These are phyloP conservation scores for Micoletzkya japonica DNA, from an alignment of 2,888 invertebrate species.

Conservation along the genomic window DNA sequence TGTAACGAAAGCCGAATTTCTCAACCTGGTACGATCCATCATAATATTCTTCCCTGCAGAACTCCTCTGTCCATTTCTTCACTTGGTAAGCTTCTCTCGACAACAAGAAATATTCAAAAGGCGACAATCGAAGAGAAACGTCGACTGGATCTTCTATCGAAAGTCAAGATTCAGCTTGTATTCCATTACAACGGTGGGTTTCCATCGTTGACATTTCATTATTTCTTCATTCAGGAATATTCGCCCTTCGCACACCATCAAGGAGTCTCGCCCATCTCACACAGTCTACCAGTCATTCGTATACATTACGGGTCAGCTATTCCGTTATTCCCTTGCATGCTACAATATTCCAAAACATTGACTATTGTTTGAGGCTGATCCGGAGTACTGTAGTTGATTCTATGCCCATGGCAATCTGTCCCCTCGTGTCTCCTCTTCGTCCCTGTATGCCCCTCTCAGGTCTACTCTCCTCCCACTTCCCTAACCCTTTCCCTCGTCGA, in stretches of 20 bases:
- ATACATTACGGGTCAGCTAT: no score
- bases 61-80: conserved; percentile 21
- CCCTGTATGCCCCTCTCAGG: background rate
- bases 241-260: conserved; percentile 17
- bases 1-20: background rate
- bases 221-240: background rate
- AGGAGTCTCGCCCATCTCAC: conserved; percentile 1
- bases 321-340: no score
- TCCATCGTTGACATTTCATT: background rate
- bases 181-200: conserved; percentile 18
- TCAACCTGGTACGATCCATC: background rate
- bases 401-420: no score
- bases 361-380: no score
- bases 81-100: background rate
- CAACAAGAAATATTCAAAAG: conserved; percentile 1
- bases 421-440: background rate
- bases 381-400: no score
- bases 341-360: no score
- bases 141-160: background rate
- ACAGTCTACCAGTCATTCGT: no score
- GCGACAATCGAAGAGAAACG: conserved; percentile 8
- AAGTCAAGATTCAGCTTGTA: conserved; percentile 3
- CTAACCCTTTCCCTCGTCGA: conserved; percentile 5
- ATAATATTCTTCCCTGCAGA: background rate
- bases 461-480: conserved; percentile 13